Evolutionary conservation across 2,888 invertebrate genomes (phyloP).

Genomic region (Sphinx pinastri): DNA sequence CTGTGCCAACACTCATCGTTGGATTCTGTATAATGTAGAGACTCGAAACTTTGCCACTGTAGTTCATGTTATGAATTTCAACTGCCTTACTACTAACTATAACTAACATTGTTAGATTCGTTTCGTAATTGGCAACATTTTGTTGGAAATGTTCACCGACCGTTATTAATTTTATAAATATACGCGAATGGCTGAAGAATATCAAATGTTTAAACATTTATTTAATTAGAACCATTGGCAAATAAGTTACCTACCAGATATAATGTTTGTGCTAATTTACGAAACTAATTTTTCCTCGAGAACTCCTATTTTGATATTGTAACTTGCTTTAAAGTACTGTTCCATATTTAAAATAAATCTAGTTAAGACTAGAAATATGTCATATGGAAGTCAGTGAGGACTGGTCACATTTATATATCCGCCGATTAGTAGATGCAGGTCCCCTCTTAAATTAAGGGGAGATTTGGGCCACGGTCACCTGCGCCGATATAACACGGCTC

Average conservation of each 20-base stretch:
- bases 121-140: slow-evolving; percentile 9
- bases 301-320: no score
- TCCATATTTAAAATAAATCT: slow-evolving; percentile 12
- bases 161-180: neutral
- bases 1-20: slow-evolving; percentile 9
- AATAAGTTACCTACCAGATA: neutral
- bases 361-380: neutral
- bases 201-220: neutral
- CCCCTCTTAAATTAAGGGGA: slow-evolving; percentile 19
- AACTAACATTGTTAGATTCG: neutral
- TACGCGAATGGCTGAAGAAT: neutral
- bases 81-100: slow-evolving; percentile 13
- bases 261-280: neutral
- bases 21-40: slow-evolving; percentile 16
- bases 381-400: neutral
- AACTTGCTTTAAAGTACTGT: neutral
- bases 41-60: slow-evolving; percentile 16
- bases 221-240: neutral
- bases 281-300: neutral
- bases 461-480: slow-evolving; percentile 21
- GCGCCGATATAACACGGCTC: neutral
- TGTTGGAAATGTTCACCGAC: slow-evolving; percentile 1
- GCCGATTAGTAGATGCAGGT: slow-evolving; percentile 2
- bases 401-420: slow-evolving; percentile 8
- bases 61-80: slow-evolving; percentile 18